phyloP scores from a whole-genome alignment of 2,888 invertebrate genomes.

The Pachliopta kotzebuea region DNA sequence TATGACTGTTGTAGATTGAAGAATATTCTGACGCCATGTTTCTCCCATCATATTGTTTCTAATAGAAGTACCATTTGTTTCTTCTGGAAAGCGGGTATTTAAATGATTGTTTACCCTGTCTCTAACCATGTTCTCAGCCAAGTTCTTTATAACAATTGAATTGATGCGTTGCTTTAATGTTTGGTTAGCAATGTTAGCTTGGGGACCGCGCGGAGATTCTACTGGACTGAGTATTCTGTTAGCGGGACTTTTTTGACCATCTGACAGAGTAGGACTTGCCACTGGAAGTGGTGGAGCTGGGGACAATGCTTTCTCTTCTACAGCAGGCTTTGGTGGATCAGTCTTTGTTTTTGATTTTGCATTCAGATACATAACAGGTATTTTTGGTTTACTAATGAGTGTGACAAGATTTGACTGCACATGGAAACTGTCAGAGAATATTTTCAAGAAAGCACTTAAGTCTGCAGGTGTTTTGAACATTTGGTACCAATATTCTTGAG shows the following conservation, averaged over 20 bases:
- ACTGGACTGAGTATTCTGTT: conserved; percentile 75
- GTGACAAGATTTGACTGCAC: conserved; percentile 96
- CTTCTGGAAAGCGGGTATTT: conserved; percentile 66
- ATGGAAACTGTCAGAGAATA: conserved; percentile 96
- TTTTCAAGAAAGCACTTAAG: conserved; percentile 92
- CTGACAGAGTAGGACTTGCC: conserved; percentile 71
- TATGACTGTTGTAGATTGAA: conserved; percentile 91
- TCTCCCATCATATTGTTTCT: conserved; percentile 81
- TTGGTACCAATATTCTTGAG: conserved; percentile 89
- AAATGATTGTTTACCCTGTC: conserved; percentile 74
- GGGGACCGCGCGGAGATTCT: conserved; percentile 73
- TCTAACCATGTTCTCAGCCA: conserved; percentile 90
- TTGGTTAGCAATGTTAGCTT: conserved; percentile 83
- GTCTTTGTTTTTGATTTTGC: conserved; percentile 74
- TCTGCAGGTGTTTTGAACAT: conserved; percentile 96
- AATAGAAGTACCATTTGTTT: conserved; percentile 67
- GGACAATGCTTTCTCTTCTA: conserved; percentile 61
- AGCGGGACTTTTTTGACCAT: conserved; percentile 67
- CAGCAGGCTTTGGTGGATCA: conserved; percentile 73
- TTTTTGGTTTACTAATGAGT: conserved; percentile 87
- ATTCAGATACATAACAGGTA: conserved; percentile 80
- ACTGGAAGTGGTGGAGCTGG: conserved; percentile 57
- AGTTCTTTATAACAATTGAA: conserved; percentile 91
- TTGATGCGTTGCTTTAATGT: conserved; percentile 93
- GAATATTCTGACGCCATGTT: conserved; percentile 89